Evolutionary conservation across 2,888 invertebrate species (phyloP).

Genomic region (Sacculina carcini): DNA sequence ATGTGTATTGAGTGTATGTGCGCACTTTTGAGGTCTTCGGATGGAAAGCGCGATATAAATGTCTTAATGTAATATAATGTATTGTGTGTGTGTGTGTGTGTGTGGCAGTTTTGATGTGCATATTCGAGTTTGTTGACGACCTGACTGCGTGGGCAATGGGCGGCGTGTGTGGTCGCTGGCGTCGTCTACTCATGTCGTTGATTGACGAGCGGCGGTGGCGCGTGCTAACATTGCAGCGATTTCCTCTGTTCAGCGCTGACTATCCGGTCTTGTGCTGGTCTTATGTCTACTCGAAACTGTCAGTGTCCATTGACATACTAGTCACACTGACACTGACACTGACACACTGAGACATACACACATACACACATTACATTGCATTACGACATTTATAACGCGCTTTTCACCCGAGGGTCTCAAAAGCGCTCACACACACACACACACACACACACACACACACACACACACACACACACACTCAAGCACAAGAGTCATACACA

Average conservation of each 20-base stretch:
- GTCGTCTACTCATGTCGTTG: conserved; percentile 46
- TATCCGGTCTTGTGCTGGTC: conserved; percentile 49
- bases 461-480: no score
- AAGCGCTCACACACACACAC: no score
- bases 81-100: conserved; percentile 9
- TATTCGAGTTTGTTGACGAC: conserved; percentile 72
- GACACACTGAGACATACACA: no score
- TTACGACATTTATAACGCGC: no score
- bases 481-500: no score
- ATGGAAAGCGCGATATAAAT: no score
- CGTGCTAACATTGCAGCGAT: conserved; percentile 42
- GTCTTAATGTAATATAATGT: neutral
- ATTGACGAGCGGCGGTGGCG: conserved; percentile 55
- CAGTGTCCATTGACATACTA: conserved; percentile 1
- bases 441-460: no score
- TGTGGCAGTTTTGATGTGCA: conserved; percentile 44
- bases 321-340: no score
- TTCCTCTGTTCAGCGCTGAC: conserved; percentile 62
- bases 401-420: no score
- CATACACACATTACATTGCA: no score
- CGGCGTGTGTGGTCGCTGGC: conserved; percentile 63
- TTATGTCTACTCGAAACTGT: conserved; percentile 29
- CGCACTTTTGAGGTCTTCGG: no score
- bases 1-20: no score
- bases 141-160: conserved; percentile 68